Evolutionary conservation across 2,888 invertebrate genomes (phyloP).

Genomic region (Amphipyra berbera): DNA sequence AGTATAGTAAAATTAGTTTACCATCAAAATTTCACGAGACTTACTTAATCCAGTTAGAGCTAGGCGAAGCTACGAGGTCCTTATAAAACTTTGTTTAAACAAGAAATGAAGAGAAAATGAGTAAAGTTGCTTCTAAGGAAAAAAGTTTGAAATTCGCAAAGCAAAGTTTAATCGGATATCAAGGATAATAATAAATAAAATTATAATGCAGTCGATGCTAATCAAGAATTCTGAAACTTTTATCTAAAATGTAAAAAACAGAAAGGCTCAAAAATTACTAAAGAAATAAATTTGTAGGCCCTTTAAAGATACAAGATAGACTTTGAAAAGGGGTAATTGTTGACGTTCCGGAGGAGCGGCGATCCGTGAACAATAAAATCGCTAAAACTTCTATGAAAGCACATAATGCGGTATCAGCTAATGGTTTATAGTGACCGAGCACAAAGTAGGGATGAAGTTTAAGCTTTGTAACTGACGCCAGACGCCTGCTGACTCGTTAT

Average conservation of each 20-base stretch:
- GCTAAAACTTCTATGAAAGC: slow-evolving; percentile 74
- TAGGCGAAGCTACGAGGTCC: slow-evolving; percentile 74
- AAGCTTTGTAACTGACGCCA: slow-evolving; percentile 73
- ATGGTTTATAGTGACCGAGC: slow-evolving; percentile 83
- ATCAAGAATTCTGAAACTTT: background rate
- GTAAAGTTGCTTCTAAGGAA: slow-evolving; percentile 80
- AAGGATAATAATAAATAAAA: slow-evolving; percentile 38
- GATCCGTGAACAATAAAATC: slow-evolving; percentile 78
- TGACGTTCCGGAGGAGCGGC: slow-evolving; percentile 66
- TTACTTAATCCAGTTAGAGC: slow-evolving; percentile 81
- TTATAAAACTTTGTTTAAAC: slow-evolving; percentile 80
- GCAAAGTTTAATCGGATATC: slow-evolving; percentile 78
- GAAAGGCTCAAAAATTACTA: slow-evolving; percentile 40
- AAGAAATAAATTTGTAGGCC: slow-evolving; percentile 41
- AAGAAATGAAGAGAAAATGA: slow-evolving; percentile 84
- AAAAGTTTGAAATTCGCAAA: slow-evolving; percentile 77
- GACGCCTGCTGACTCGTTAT: slow-evolving; percentile 70
- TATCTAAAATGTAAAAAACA: slow-evolving; percentile 39
- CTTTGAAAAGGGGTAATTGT: slow-evolving; percentile 71
- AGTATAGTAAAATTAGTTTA: slow-evolving; percentile 67
- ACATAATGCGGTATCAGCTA: slow-evolving; percentile 76
- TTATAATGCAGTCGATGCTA: background rate
- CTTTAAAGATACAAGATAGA: slow-evolving; percentile 39
- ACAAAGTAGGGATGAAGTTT: slow-evolving; percentile 75
- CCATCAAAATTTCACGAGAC: slow-evolving; percentile 77